Evolutionary conservation across 2,113 vertebrate species (phyloP).

Genomic region (Cyprinus carpio): DNA sequence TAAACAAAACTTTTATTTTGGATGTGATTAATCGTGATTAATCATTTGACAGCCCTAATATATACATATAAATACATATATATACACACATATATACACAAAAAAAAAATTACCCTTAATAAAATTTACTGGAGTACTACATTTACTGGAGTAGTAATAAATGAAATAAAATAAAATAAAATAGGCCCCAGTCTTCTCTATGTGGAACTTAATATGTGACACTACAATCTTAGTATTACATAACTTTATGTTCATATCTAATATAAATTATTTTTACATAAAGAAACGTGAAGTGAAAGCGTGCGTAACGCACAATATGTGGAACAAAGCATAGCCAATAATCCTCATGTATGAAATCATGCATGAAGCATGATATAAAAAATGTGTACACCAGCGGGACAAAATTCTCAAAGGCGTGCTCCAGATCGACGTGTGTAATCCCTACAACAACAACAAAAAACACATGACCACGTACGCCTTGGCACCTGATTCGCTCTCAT

Average conservation of each 20-base stretch:
- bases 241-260: neutral
- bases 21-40: too few relatives aligned
- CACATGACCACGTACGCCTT: slow-evolving; percentile 50
- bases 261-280: too few relatives aligned
- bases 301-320: neutral
- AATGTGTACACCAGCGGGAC: slow-evolving; percentile 6
- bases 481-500: slow-evolving; percentile 28
- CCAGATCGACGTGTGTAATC: slow-evolving; percentile 2
- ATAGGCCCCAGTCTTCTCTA: neutral
- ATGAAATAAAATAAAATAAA: too few relatives aligned
- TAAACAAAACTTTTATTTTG: too few relatives aligned
- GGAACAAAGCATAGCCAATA: neutral
- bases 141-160: too few relatives aligned
- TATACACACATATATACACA: too few relatives aligned
- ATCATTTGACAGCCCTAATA: too few relatives aligned
- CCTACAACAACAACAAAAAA: slow-evolving; percentile 52
- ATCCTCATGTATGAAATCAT: neutral
- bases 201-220: too few relatives aligned
- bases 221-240: neutral
- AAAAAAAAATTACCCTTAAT: too few relatives aligned
- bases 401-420: neutral
- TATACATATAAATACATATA: too few relatives aligned
- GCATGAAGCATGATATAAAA: neutral
- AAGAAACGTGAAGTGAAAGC: too few relatives aligned
- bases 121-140: too few relatives aligned